phyloP scores from a whole-genome alignment of 2,113 vertebrate genomes.

The Terrapene triunguis region DNA sequence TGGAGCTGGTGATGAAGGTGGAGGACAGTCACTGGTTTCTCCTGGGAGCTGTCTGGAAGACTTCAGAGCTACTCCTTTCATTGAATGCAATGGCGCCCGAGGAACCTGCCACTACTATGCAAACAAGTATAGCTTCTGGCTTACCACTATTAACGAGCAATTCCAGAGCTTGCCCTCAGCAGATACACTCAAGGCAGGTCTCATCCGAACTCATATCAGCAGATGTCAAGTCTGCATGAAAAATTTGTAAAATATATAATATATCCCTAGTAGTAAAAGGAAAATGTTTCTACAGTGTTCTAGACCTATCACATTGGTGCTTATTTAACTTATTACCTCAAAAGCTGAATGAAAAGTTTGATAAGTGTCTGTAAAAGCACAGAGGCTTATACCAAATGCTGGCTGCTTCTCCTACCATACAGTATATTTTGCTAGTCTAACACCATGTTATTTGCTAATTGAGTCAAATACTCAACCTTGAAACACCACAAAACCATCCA shows the following conservation, averaged over 20 bases:
- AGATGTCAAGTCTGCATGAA: conserved; percentile 99
- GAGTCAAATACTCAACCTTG: conserved; percentile 29
- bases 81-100: conserved; percentile 95
- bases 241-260: conserved; percentile 86
- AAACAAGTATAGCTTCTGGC: conserved; percentile 98
- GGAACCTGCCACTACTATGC: conserved; percentile 98
- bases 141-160: conserved; percentile 87
- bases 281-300: background rate
- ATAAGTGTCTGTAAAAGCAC: conserved; percentile 36
- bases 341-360: conserved; percentile 51
- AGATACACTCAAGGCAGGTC: conserved; percentile 95
- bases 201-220: conserved; percentile 94
- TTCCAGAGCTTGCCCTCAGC: conserved; percentile 87
- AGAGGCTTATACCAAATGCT: background rate
- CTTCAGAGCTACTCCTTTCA: conserved; percentile 96
- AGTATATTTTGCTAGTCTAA: conserved; percentile 43
- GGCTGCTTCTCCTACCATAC: conserved; percentile 18
- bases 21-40: conserved; percentile 95
- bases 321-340: conserved; percentile 96
- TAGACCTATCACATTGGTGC: conserved; percentile 83
- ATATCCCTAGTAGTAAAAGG: background rate
- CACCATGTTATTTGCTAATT: conserved; percentile 34
- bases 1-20: conserved; percentile 93
- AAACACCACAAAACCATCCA: conserved; percentile 10
- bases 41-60: conserved; percentile 98